These are phyloP conservation scores for Isichthys henryi DNA, from an alignment of 2,113 vertebrate genomes.

Conservation along the genomic window DNA sequence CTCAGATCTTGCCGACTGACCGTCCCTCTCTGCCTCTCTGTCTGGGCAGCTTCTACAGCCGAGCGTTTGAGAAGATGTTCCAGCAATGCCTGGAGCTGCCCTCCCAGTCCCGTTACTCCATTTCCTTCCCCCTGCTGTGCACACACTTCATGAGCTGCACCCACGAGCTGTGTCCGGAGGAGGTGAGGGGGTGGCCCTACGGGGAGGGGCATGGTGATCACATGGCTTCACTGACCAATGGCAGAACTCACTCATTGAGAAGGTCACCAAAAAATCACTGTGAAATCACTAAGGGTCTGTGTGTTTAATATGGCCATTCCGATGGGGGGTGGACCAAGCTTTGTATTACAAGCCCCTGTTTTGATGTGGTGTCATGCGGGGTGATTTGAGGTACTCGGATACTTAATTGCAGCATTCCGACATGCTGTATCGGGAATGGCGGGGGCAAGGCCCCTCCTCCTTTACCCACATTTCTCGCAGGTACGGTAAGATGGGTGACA, in stretches of 20 bases:
- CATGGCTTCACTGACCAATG: not conserved
- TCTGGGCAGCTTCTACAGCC: constrained; percentile 70
- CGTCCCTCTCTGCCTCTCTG: not conserved
- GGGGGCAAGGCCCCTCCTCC: constrained; percentile 53
- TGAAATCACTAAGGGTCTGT: not conserved
- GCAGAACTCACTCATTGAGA: too few species aligned
- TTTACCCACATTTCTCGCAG: not conserved
- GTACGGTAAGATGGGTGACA: not conserved
- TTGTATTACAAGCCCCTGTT: not conserved
- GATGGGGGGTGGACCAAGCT: not conserved
- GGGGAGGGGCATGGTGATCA: not conserved
- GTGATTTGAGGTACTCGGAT: not conserved
- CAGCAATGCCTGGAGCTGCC: constrained; percentile 97
- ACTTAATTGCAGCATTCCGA: not conserved
- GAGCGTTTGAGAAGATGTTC: constrained; percentile 84
- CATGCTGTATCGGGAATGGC: constrained; percentile 56
- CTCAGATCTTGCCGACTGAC: not conserved
- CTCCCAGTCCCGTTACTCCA: constrained; percentile 92
- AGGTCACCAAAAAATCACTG: not conserved
- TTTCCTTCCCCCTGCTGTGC: constrained; percentile 96
- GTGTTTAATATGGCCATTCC: not conserved
- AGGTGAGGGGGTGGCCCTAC: constrained; percentile 57
- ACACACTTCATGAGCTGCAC: constrained; percentile 85
- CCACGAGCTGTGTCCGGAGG: constrained; percentile 72
- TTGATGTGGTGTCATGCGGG: not conserved